phyloP scores from a whole-genome alignment of 2,797 vertebrate genomes.

The Chromis chromis region DNA sequence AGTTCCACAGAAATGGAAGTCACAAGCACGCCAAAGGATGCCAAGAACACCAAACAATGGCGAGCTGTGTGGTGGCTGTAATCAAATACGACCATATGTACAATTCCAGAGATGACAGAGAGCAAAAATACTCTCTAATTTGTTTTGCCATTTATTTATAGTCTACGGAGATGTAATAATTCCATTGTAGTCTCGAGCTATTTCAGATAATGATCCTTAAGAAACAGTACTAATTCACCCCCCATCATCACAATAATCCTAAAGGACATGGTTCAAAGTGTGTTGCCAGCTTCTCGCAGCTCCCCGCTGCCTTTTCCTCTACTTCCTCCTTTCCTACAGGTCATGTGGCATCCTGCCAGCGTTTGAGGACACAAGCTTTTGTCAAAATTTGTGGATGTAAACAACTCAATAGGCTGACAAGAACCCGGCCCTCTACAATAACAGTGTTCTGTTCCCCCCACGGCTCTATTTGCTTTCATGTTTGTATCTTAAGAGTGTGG shows the following conservation, averaged over 20 bases:
- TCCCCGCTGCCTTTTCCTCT: conserved; percentile 9
- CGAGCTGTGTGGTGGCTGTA: conserved; percentile 15
- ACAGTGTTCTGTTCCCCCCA: conserved; percentile 49
- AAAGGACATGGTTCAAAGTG: conserved; percentile 24
- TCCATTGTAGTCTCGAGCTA: neutral
- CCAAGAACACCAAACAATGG: conserved; percentile 29
- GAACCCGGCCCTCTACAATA: conserved; percentile 57
- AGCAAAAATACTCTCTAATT: conserved; percentile 35
- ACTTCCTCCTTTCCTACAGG: conserved; percentile 36
- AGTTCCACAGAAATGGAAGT: conserved; percentile 31
- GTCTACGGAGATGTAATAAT: neutral
- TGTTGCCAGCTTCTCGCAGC: neutral
- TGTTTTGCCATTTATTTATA: conserved; percentile 40
- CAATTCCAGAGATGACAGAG: conserved; percentile 1
- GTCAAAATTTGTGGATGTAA: conserved; percentile 71
- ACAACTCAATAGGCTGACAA: conserved; percentile 73
- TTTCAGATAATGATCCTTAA: conserved; percentile 6
- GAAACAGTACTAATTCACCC: conserved; percentile 6
- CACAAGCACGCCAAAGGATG: conserved; percentile 31
- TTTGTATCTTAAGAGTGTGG: conserved; percentile 65
- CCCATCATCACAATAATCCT: neutral
- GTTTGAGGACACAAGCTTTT: conserved; percentile 59
- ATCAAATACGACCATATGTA: conserved; percentile 46
- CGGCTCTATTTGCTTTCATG: conserved; percentile 75
- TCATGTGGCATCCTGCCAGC: conserved; percentile 49